phyloP scores from a whole-genome alignment of 2,888 invertebrate genomes.

The Cosmia trapezina region DNA sequence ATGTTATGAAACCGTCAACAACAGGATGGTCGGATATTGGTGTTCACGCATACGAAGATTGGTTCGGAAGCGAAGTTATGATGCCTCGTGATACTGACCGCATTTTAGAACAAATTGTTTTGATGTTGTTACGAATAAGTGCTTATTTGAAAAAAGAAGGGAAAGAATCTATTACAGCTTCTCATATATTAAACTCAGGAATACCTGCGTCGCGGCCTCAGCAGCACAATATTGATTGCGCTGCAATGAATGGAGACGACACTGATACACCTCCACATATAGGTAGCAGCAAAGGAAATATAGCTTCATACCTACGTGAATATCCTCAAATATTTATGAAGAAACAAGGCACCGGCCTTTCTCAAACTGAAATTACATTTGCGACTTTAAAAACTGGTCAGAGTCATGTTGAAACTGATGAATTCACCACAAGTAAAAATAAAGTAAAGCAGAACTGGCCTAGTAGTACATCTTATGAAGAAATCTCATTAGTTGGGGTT shows the following conservation, averaged over 20 bases:
- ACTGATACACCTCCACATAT: conserved; percentile 79
- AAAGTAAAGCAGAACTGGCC: conserved; percentile 7
- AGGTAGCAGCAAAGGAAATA: conserved; percentile 75
- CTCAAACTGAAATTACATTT: conserved; percentile 54
- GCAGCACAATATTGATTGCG: conserved; percentile 63
- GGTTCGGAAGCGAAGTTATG: conserved; percentile 79
- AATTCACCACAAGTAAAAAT: conserved; percentile 20
- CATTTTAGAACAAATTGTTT: conserved; percentile 84
- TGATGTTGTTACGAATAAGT: conserved; percentile 83
- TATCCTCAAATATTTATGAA: conserved; percentile 87
- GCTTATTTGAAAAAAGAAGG: conserved; percentile 76
- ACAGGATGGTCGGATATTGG: conserved; percentile 74
- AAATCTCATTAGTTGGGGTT: conserved; percentile 10
- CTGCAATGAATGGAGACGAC: conserved; percentile 70
- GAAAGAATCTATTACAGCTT: conserved; percentile 60
- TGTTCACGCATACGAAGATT: conserved; percentile 81
- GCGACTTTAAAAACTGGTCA: conserved; percentile 40
- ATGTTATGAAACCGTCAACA: conserved; percentile 64
- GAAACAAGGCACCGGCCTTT: conserved; percentile 70
- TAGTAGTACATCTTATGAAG: conserved; percentile 37
- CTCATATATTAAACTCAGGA: conserved; percentile 60
- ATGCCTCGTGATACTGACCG: conserved; percentile 84
- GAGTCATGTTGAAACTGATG: conserved; percentile 37
- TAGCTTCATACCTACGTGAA: conserved; percentile 82
- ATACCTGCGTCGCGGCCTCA: conserved; percentile 51